Percentiles rank a stretch among this genome's conserved stretches.
These are phyloP conservation scores for Tryphoninae sp. DNA, from an alignment of 2,888 invertebrate genomes.

Conservation along the genomic window DNA sequence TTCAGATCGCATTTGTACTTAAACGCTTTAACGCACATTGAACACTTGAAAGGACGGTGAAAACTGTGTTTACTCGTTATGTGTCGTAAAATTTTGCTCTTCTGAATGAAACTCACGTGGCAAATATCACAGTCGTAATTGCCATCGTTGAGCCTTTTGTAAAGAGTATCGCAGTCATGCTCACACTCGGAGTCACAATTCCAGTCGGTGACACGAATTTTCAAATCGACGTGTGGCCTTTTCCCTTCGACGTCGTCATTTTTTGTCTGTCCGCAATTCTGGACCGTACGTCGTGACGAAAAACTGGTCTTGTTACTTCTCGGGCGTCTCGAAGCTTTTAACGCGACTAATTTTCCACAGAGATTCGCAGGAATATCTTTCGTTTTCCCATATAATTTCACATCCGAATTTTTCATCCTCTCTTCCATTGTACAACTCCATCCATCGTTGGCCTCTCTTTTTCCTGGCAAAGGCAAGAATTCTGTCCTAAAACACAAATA, in stretches of 20 bases:
- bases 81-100: constrained; percentile 71
- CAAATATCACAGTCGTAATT: constrained; percentile 69
- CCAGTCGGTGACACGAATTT: background rate
- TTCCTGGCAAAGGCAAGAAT: background rate
- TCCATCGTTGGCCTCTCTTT: background rate
- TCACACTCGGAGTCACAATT: constrained; percentile 14
- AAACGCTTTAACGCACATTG: constrained; percentile 69
- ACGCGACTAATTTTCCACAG: background rate
- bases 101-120: constrained; percentile 67
- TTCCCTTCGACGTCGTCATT: constrained; percentile 17
- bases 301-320: background rate
- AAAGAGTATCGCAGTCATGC: constrained; percentile 53
- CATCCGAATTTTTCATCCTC: background rate
- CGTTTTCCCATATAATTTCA: background rate
- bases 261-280: background rate
- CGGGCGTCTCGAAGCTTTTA: constrained; percentile 4
- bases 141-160: constrained; percentile 63
- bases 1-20: constrained; percentile 75
- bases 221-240: background rate
- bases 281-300: background rate
- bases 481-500: constrained; percentile 50
- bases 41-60: constrained; percentile 71
- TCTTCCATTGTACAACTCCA: background rate
- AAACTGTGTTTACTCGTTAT: constrained; percentile 73
- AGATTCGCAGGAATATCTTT: background rate